phyloP scores from a whole-genome alignment of 2,113 vertebrate species.

The Furnarius figulus region DNA sequence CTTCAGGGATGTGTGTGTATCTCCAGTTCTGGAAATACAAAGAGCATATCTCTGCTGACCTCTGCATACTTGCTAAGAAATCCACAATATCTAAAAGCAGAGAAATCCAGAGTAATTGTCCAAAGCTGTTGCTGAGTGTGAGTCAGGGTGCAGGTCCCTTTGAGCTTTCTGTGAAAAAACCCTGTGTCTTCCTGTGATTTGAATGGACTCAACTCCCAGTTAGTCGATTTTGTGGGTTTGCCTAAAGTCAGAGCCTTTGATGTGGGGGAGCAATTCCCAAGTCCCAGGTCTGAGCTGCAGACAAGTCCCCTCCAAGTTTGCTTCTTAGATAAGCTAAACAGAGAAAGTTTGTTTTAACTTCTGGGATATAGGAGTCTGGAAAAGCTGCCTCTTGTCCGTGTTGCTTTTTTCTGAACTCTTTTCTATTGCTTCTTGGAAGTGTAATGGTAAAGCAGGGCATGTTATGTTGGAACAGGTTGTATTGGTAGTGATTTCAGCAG shows the following conservation, averaged over 20 bases:
- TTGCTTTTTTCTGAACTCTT: not conserved
- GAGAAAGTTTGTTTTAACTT: not conserved
- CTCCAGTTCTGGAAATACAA: not conserved
- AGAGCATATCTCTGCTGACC: not conserved
- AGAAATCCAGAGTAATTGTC: not conserved
- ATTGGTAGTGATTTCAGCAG: not conserved
- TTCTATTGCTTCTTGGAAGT: not conserved
- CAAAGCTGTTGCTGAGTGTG: not conserved
- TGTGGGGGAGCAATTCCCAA: not conserved
- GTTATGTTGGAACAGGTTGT: not conserved
- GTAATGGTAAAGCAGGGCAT: not conserved
- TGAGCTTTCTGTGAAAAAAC: not conserved
- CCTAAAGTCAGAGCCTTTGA: not conserved
- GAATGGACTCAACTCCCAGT: not conserved
- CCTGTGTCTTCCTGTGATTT: not conserved
- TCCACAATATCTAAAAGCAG: not conserved
- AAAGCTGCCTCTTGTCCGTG: not conserved
- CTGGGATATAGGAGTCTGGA: not conserved
- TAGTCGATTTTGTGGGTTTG: not conserved
- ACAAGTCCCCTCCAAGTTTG: not conserved
- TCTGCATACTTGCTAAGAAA: not conserved
- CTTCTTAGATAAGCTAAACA: not conserved
- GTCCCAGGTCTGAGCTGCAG: not conserved
- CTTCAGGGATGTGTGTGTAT: not conserved
- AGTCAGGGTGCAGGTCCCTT: accelerated